Base-by-base conservation (phyloP, 1,140 invertebrate genomes). In the Conus betulinus region DNA sequence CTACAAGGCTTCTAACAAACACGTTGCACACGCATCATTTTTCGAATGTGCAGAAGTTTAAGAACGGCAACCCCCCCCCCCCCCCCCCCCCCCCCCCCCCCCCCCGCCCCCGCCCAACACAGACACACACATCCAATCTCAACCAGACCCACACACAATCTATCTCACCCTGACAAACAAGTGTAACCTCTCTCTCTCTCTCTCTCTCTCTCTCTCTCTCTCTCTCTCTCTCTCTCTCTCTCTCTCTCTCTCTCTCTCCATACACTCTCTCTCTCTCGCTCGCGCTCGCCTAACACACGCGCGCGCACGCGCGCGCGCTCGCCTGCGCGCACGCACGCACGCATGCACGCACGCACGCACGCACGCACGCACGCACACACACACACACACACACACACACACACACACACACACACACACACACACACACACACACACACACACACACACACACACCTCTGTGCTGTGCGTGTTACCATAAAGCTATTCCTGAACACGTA, bases 171-270 rank as follows among this genome's bases (percentile, higher is more conserved):
- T 74, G 20, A n/a, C 71, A n/a, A n/a, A 39, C 39, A 39, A 39
- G 39, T 39, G 39, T 39, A 39, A 0, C 39, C 76, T 39, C 76
- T 78, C 25, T 78, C 76, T 78, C 25, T 78, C 76, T 78, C 25
- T 78, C 76, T 78, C 8, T 51, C 76, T 78, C 76, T 78, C 25
- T 78, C 76, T 78, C 76, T 78, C 25, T 51, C 25, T 51, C 76
- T 78, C 76, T 78, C 76, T 78, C 27, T 78, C 76, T 78, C 76
- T 78, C 76, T 78, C 76, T 78, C 76, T 78, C 76, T 78, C 76
- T 78, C n/a, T 78, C 76, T 78, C 76, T 78, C 76, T 27, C 27
- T 39, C 27, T 39, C 39, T 25, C 25, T 25, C 8, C n/a, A 27
- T 25, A 25, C 76, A 27, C 76, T 78, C 76, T 78, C n/a, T 78